Conservation (phyloP, 1,140 invertebrate species). For the Drosophila yakuba region DNA sequence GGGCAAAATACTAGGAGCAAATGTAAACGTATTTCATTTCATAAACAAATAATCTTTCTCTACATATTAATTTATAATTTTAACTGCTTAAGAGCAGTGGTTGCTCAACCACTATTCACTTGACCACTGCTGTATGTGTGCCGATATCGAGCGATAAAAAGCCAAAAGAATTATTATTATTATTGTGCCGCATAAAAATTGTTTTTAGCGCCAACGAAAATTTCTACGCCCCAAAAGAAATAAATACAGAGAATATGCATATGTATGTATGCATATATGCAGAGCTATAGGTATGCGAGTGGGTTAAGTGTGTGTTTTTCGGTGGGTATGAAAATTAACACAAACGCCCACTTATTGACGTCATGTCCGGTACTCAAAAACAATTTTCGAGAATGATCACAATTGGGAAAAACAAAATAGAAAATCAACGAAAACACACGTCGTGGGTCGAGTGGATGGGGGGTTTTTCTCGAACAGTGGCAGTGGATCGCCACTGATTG, state of each 20-base stretch:
- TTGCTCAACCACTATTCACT: background rate
- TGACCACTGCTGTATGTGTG: background rate
- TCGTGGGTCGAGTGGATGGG: background rate
- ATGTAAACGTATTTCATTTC: background rate
- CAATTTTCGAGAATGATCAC: conserved; percentile 83
- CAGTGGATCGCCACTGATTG: conserved; percentile 50
- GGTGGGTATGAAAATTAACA: conserved; percentile 74
- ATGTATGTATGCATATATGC: background rate
- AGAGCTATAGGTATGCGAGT: conserved; percentile 13
- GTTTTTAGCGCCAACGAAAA: conserved; percentile 50
- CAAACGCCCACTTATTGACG: conserved; percentile 83
- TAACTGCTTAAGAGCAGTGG: background rate
- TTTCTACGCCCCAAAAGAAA: conserved; percentile 28
- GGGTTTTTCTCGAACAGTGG: background rate
- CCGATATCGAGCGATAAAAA: conserved; percentile 58
- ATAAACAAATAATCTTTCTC: background rate
- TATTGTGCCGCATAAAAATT: conserved; percentile 60
- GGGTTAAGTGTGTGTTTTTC: conserved; percentile 42
- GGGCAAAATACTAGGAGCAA: background rate
- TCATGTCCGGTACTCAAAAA: conserved; percentile 83
- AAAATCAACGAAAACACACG: conserved; percentile 72
- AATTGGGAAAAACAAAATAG: conserved; percentile 83
- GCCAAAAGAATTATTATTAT: conserved; percentile 64
- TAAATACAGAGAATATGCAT: conserved; percentile 16
- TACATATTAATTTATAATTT: background rate